These are phyloP conservation scores for Ophion ellenae DNA, from an alignment of 2,888 invertebrate genomes.

Conservation along the genomic window DNA sequence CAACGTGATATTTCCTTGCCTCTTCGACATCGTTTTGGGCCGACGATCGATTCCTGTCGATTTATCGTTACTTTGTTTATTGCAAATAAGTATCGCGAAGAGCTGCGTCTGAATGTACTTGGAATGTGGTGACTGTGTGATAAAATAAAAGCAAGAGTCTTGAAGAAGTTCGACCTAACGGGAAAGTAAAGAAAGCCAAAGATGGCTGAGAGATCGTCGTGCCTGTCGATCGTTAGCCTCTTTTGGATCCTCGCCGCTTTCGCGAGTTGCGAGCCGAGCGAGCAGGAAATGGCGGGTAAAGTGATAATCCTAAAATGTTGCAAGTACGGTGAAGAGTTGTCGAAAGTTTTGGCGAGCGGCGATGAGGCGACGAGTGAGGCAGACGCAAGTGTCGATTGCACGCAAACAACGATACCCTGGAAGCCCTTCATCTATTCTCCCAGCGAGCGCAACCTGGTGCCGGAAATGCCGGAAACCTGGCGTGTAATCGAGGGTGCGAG, in stretches of 20 bases:
- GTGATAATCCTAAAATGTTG: constrained; percentile 86
- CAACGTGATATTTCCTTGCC: no score
- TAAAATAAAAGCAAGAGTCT: neutral
- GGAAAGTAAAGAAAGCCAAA: neutral
- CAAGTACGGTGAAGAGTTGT: constrained; percentile 84
- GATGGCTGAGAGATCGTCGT: constrained; percentile 11
- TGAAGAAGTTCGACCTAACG: neutral
- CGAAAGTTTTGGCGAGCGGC: constrained; percentile 75
- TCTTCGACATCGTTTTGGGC: no score
- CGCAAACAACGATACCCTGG: constrained; percentile 83
- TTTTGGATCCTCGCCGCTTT: constrained; percentile 56
- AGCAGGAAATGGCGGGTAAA: constrained; percentile 40
- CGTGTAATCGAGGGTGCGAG: constrained; percentile 77
- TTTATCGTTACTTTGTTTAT: no score
- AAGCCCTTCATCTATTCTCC: constrained; percentile 87
- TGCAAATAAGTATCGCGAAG: no score
- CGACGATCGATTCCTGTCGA: no score
- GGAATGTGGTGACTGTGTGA: neutral
- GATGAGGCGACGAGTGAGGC: constrained; percentile 35
- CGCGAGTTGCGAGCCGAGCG: constrained; percentile 67
- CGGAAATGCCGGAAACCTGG: constrained; percentile 85
- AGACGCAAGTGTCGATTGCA: constrained; percentile 73
- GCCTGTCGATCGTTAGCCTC: constrained; percentile 7
- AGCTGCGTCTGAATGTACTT: neutral
- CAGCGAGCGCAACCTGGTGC: constrained; percentile 82